phyloP scores from a whole-genome alignment of 1,140 invertebrate genomes.

The Heliconius congener region DNA sequence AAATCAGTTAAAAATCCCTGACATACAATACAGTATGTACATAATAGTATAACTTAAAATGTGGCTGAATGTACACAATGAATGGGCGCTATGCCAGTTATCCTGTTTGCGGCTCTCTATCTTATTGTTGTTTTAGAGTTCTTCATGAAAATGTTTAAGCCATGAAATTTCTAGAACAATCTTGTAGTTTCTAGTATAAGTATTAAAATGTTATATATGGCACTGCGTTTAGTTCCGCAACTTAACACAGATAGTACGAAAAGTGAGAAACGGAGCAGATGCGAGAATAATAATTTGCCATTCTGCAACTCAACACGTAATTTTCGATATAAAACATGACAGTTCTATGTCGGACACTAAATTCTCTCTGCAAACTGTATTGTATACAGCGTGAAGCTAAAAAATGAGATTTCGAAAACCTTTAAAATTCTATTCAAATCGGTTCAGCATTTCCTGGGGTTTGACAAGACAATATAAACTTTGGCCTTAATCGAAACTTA shows the following conservation, averaged over 20 bases:
- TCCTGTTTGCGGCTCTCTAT: slow-evolving; percentile 20
- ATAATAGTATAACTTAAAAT: not conserved
- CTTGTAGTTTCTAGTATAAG: not conserved
- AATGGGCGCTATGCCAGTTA: slow-evolving; percentile 25
- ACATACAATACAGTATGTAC: not conserved
- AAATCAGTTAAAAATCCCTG: not conserved
- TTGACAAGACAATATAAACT: not conserved
- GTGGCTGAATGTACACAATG: slow-evolving; percentile 20
- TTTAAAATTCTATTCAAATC: not conserved
- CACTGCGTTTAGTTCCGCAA: too few relatives aligned
- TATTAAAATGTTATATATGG: too few relatives aligned
- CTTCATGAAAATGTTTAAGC: slow-evolving; percentile 18
- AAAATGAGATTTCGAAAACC: not conserved
- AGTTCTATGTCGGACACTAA: too few relatives aligned
- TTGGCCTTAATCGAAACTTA: slow-evolving; percentile 5
- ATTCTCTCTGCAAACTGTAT: too few relatives aligned
- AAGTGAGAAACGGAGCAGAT: too few relatives aligned
- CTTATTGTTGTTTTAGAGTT: slow-evolving; percentile 26
- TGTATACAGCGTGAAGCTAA: not conserved
- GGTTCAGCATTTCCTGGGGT: not conserved
- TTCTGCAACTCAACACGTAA: too few relatives aligned
- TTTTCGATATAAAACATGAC: too few relatives aligned
- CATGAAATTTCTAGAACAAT: not conserved
- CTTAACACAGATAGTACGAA: too few relatives aligned
- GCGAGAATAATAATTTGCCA: too few relatives aligned